Evolutionary conservation across 2,113 vertebrate species (phyloP), one percentile per base, ranked within the genome.

Genomic region (Pantherophis guttatus): DNA sequence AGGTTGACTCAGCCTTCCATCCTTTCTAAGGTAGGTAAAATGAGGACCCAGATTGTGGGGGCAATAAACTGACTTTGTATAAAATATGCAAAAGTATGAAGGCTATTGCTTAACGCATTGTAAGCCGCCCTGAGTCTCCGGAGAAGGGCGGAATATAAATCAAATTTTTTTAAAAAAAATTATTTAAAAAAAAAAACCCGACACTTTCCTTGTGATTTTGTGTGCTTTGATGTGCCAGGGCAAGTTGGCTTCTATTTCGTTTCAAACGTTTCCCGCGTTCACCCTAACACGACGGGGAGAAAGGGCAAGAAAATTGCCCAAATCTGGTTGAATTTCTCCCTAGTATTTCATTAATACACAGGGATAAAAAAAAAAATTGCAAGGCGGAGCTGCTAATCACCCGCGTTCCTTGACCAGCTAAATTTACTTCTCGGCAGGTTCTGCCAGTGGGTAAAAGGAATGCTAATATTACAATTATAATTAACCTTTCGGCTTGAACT

Each of bases 401-500:
- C 94, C 95, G 87, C 54, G 95, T 96, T 95, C 95, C 86, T 96
- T 95, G 95, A 94, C 92, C 91, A 85, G 58, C 55, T 91, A 95
- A 92, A 95, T 95, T 97, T 97, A 95, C 91, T 92, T 88, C 94
- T 87, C 48, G 1, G 88, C 94, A 93, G 70, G 85, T 94, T 94
- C 88, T 93, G 88, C 85, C 95, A 93, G 91, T 90, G 4, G 94
- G 91, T 94, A 95, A 96, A 97, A 96, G 58, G 94, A 95, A 96
- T 85, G 75, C 90, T 24, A 94, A 93, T 93, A 94, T 94, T 93
- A 62, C 94, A 87, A 94, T 96, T 92, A 93, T 94, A 96, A 96
- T 97, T 96, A 96, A 96, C 96, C 93, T 95, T 93, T 96, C 93
- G 94, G 96, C 94, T 93, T 94, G 90, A 96, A 94, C 93, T 89